A percentile compares a stretch with the other conserved stretches of the same genome.
These are phyloP conservation scores for Trogon melanurus DNA, from an alignment of 2,113 vertebrate genomes.

Conservation along the genomic window DNA sequence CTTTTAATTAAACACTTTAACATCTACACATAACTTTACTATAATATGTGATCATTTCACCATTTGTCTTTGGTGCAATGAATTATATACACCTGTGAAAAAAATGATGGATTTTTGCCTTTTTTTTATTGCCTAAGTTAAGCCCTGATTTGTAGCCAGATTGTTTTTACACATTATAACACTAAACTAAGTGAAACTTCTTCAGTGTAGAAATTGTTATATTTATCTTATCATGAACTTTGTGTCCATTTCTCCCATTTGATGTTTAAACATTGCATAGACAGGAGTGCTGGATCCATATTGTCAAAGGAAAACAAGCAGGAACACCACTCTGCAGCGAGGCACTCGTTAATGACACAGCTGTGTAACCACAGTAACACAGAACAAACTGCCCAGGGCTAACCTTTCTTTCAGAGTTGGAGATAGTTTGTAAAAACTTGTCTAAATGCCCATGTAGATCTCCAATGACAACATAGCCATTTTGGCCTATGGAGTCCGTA, in stretches of 20 bases:
- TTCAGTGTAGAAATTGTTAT: neutral
- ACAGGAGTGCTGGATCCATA: neutral
- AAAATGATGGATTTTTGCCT: rapidly evolving
- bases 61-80: neutral
- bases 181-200: neutral
- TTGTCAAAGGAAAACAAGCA: neutral
- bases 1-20: neutral
- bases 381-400: neutral
- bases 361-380: neutral
- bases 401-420: neutral
- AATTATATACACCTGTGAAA: neutral
- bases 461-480: neutral
- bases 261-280: neutral
- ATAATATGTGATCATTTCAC: neutral
- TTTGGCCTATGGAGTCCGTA: neutral
- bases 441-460: neutral
- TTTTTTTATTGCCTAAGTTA: neutral
- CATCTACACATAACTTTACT: neutral
- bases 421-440: neutral
- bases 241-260: neutral
- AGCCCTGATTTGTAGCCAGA: neutral
- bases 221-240: neutral
- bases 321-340: neutral
- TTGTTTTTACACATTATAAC: neutral
- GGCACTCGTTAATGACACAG: neutral